Evolutionary conservation across 2,888 invertebrate genomes (phyloP).

Genomic region (Phlogophora meticulosa): DNA sequence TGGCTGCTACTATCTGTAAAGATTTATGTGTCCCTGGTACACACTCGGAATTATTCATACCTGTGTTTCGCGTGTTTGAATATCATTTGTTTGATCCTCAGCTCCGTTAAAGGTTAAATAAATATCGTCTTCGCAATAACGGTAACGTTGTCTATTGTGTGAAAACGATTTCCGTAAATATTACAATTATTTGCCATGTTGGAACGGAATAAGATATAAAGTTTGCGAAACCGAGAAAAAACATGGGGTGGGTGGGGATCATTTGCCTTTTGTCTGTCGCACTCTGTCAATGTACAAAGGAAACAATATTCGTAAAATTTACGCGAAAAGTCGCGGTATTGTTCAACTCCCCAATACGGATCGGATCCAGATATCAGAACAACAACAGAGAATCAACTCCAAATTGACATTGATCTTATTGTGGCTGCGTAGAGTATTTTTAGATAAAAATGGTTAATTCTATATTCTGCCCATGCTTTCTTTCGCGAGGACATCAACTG

Average conservation of each 20-base stretch:
- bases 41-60: slow-evolving; percentile 63
- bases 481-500: no score
- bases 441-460: no score
- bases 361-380: slow-evolving; percentile 46
- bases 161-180: slow-evolving; percentile 40
- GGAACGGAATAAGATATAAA: slow-evolving; percentile 36
- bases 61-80: slow-evolving; percentile 52
- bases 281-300: slow-evolving; percentile 64
- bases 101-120: slow-evolving; percentile 45
- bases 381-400: slow-evolving; percentile 63
- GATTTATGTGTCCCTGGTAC: slow-evolving; percentile 63
- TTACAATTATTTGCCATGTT: slow-evolving; percentile 52
- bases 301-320: slow-evolving; percentile 71
- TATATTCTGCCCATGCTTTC: no score
- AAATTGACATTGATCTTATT: slow-evolving; percentile 27
- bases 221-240: slow-evolving; percentile 44
- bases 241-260: slow-evolving; percentile 38
- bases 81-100: slow-evolving; percentile 46
- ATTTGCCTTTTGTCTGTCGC: slow-evolving; percentile 64
- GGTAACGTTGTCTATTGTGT: slow-evolving; percentile 30
- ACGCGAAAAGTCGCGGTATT: slow-evolving; percentile 64
- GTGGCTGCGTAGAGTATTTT: not conserved
- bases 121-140: slow-evolving; percentile 35
- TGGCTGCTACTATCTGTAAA: slow-evolving; percentile 65
- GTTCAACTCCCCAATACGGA: slow-evolving; percentile 63